Evolutionary conservation across 2,113 vertebrate species (phyloP).

Genomic region (Eptesicus fuscus): DNA sequence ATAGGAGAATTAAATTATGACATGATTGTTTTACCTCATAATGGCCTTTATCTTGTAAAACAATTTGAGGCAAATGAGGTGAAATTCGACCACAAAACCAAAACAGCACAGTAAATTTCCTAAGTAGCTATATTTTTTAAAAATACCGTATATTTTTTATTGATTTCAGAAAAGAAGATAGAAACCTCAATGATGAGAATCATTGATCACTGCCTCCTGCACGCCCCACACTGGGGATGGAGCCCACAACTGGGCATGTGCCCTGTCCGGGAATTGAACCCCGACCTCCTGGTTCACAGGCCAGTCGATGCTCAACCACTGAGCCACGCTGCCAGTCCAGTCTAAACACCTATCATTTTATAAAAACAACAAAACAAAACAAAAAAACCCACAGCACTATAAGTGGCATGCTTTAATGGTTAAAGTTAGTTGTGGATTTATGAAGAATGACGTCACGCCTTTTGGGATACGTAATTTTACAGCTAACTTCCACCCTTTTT

Average conservation of each 20-base stretch:
- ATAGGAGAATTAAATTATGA: not conserved
- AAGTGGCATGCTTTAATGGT: not conserved
- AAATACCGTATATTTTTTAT: not conserved
- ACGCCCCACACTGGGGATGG: too few relatives aligned
- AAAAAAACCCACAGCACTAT: not conserved
- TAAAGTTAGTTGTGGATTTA: not conserved
- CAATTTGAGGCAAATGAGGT: not conserved
- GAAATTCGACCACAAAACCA: conserved; percentile 8
- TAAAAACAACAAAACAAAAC: not conserved
- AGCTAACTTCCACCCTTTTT: not conserved
- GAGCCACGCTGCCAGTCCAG: too few relatives aligned
- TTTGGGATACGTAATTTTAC: not conserved
- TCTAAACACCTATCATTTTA: not conserved
- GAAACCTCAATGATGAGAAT: too few relatives aligned
- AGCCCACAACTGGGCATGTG: too few relatives aligned
- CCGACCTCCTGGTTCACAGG: too few relatives aligned
- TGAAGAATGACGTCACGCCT: not conserved
- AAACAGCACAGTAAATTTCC: not conserved
- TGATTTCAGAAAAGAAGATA: too few relatives aligned
- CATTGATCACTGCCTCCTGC: too few relatives aligned
- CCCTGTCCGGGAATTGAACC: too few relatives aligned
- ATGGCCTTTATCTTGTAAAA: not conserved
- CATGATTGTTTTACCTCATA: not conserved
- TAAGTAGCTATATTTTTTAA: not conserved
- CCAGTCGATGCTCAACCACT: too few relatives aligned